Percentiles rank a stretch among this genome's conserved stretches.
Conservation (phyloP, 1,140 invertebrate genomes). For the Acromyrmex charruanus region DNA sequence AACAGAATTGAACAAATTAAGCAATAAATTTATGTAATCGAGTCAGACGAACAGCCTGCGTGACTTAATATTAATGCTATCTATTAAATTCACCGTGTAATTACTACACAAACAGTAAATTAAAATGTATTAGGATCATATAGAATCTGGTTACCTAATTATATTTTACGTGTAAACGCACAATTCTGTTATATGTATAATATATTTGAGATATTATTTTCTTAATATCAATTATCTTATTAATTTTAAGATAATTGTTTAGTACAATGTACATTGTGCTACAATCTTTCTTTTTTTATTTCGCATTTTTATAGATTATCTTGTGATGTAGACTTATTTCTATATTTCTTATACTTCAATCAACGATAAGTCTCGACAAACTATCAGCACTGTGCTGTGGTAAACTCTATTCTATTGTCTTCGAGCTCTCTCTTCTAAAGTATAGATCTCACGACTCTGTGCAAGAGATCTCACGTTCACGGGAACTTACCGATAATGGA, state of each 20-base stretch:
- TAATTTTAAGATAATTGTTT: not conserved
- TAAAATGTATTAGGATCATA: no score
- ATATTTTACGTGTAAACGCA: no score
- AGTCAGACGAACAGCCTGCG: no score
- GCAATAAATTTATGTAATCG: no score
- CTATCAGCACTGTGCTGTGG: not conserved
- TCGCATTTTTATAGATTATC: conserved; percentile 5
- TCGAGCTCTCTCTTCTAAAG: not conserved
- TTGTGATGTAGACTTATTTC: not conserved
- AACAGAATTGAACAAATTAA: no score
- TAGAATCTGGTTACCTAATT: no score
- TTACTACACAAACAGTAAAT: no score
- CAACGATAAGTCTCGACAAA: not conserved
- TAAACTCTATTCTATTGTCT: conserved; percentile 1
- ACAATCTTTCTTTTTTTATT: not conserved
- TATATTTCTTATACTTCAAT: not conserved
- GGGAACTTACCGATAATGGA: conserved; percentile 16
- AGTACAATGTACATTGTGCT: no score
- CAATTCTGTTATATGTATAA: not conserved
- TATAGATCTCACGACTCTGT: not conserved
- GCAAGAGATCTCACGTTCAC: not conserved
- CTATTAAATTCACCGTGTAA: no score
- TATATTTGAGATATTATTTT: not conserved
- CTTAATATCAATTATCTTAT: not conserved
- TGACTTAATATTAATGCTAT: no score